Evolutionary conservation across 1,140 invertebrate genomes (phyloP), one percentile per base, ranked within the genome.

Genomic region (Aphelinus certus): DNA sequence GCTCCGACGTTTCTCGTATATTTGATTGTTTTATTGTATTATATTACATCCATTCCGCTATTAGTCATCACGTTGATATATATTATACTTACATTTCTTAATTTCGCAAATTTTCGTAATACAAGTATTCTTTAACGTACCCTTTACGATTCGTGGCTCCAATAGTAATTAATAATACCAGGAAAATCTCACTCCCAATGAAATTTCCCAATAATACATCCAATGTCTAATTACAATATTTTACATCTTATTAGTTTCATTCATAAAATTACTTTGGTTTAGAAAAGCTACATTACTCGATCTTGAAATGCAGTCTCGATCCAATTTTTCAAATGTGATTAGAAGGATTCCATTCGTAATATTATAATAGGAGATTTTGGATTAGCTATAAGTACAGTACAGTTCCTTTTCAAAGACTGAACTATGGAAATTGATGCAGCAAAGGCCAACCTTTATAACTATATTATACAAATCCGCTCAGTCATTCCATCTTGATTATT

Each of bases 181-280:
- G 63, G 75, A 77, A 77, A 83, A 84, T 79, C 71, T 82, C 82
- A 81, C 26, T 79, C 78, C 76, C 80, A 82, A 77, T 78, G 79
- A 82, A 78, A 82, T 79, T 82, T 77, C 77, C 76, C 80, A 75
- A 79, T 80, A 70, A 78, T 83, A 86, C 82, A 85, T 79, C 63
- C 76, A 87, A 73, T 70, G 26, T 61, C 79, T 88, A 88, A 86
- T 88, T 88, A 88, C 86, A 88, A 84, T 87, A 88, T 88, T 60
- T 83, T 87, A 87, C 86, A 88, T 51, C 56, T 66, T 42, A 55
- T 65, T 71, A 61, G 56, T 61, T 69, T 10, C 45, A 70, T 75
- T 60, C 68, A 55, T 75, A 71, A 58, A 70, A 46, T 10, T 75
- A 71, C 62, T 75, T 71, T 75, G 62, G 62, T 62, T 66, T 46